A percentile compares a stretch with the other conserved stretches of the same genome.
phyloP scores from a whole-genome alignment of 2,113 vertebrate genomes.

The Gorsachius goisagi region DNA sequence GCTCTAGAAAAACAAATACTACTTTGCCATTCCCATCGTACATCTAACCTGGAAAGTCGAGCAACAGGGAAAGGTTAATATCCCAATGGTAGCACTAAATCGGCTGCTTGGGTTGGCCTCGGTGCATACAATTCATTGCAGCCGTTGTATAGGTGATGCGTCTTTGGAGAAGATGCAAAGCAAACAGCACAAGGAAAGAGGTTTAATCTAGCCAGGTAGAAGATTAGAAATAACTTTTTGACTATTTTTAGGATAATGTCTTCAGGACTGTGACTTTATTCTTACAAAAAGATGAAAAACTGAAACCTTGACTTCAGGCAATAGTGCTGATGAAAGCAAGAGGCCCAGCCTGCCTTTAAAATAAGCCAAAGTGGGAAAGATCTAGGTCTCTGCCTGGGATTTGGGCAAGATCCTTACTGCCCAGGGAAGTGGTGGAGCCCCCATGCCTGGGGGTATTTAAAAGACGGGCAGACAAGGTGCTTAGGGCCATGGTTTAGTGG shows the following conservation, averaged over 20 bases:
- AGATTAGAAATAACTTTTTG: neutral
- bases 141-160: neutral
- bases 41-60: neutral
- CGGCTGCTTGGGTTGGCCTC: neutral
- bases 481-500: too few species aligned
- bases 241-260: neutral
- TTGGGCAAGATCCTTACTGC: neutral
- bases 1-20: neutral
- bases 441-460: too few species aligned
- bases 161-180: neutral
- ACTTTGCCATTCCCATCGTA: neutral
- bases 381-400: neutral
- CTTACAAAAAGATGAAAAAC: neutral
- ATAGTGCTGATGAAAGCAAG: neutral
- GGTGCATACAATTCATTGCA: rapidly evolving
- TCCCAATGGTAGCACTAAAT: neutral
- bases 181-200: neutral
- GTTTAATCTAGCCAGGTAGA: neutral
- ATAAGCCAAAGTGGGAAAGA: neutral
- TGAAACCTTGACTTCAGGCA: neutral
- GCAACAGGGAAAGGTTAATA: neutral
- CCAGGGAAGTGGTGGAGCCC: too few species aligned
- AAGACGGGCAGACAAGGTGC: too few species aligned
- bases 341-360: neutral
- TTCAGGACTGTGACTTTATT: neutral